Evolutionary conservation across 2,113 vertebrate genomes (phyloP).

Genomic region (Platichthys stellatus): DNA sequence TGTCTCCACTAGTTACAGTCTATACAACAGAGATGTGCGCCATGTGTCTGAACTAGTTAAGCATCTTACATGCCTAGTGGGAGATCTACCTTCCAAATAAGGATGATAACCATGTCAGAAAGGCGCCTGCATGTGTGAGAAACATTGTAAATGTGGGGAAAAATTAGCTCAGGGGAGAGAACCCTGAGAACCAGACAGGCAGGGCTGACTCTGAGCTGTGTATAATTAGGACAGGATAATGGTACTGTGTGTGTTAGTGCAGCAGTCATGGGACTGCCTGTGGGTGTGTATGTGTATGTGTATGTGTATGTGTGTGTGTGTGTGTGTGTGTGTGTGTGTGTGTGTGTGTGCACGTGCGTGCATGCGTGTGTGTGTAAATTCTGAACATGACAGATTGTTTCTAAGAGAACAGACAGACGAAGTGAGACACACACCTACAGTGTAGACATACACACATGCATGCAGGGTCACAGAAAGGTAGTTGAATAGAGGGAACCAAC

Average conservation of each 20-base stretch:
- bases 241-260: conserved; percentile 56
- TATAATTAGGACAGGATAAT: conserved; percentile 66
- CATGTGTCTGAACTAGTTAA: conserved; percentile 64
- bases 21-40: conserved; percentile 55
- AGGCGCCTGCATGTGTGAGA: conserved; percentile 15
- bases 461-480: conserved; percentile 27
- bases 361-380: conserved; percentile 17
- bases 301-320: conserved; percentile 5
- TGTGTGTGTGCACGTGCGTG: background rate
- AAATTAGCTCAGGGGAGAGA: conserved; percentile 39
- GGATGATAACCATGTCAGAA: conserved; percentile 57
- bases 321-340: background rate
- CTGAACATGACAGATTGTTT: conserved; percentile 44
- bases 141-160: conserved; percentile 5
- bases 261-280: conserved; percentile 61
- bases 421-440: conserved; percentile 1
- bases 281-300: background rate
- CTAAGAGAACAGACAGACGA: conserved; percentile 32
- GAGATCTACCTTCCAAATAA: conserved; percentile 58
- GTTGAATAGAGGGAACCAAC: conserved; percentile 12
- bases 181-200: conserved; percentile 44
- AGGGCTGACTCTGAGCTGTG: conserved; percentile 44
- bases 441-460: conserved; percentile 13
- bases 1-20: conserved; percentile 63
- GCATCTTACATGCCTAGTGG: conserved; percentile 58